phyloP scores from a whole-genome alignment of 1,140 invertebrate genomes.

The Amphibalanus amphitrite region DNA sequence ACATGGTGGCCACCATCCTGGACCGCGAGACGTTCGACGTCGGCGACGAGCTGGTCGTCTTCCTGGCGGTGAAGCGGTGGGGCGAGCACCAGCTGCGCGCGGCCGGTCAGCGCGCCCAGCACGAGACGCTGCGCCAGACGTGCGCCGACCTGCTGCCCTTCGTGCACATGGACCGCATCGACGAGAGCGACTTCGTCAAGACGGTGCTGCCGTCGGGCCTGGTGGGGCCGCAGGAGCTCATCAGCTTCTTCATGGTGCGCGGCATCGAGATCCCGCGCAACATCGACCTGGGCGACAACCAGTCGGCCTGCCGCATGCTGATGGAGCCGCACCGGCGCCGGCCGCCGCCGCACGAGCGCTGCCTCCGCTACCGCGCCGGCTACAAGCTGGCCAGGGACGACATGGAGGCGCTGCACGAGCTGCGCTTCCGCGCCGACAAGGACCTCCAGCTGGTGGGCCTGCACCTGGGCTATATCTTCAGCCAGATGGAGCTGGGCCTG shows the following conservation, averaged over 20 bases:
- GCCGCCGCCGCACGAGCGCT: neutral
- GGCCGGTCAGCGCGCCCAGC: neutral
- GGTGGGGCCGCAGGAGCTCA: constrained; percentile 17
- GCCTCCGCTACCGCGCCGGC: constrained; percentile 8
- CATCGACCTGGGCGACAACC: constrained; percentile 15
- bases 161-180: constrained; percentile 16
- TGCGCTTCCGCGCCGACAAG: constrained; percentile 17
- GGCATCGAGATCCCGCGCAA: constrained; percentile 18
- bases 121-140: constrained; percentile 9
- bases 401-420: constrained; percentile 17
- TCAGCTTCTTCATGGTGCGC: constrained; percentile 19
- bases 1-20: constrained; percentile 14
- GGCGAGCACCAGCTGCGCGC: constrained; percentile 15
- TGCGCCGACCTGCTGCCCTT: constrained; percentile 15
- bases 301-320: neutral
- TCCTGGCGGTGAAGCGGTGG: constrained; percentile 18
- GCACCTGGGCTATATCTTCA: constrained; percentile 18
- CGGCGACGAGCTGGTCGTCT: constrained; percentile 16
- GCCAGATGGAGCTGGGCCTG: constrained; percentile 18
- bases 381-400: constrained; percentile 10
- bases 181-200: constrained; percentile 16
- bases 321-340: neutral
- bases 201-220: constrained; percentile 18
- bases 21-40: constrained; percentile 14
- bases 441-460: constrained; percentile 16